These are phyloP conservation scores for Cygnus buccinator DNA, from an alignment of 2,113 vertebrate genomes.

Conservation along the genomic window DNA sequence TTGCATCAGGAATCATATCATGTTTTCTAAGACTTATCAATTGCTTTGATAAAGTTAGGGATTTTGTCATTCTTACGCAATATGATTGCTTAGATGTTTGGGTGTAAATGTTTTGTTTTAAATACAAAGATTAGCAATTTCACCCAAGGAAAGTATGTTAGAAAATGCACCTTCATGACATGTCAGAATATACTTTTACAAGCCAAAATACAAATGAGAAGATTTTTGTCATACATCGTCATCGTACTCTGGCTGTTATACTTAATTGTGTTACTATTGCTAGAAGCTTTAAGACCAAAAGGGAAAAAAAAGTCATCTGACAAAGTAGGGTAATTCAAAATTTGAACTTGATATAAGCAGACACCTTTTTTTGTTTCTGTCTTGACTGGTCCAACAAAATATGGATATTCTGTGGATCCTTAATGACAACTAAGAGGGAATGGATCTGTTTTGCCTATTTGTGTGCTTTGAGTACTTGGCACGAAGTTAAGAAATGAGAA, in stretches of 20 bases:
- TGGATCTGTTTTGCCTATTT: constrained; percentile 42
- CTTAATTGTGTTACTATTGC: not conserved
- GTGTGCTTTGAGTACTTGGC: constrained; percentile 18
- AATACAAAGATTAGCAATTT: constrained; percentile 41
- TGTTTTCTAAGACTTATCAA: constrained; percentile 74
- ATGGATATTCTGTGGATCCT: not conserved
- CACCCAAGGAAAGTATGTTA: constrained; percentile 11
- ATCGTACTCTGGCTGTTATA: not conserved
- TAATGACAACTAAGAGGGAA: not conserved
- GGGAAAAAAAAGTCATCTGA: not conserved
- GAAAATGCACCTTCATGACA: constrained; percentile 30
- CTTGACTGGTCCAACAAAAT: constrained; percentile 34
- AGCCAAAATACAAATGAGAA: constrained; percentile 16
- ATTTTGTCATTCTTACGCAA: constrained; percentile 55
- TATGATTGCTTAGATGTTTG: constrained; percentile 54
- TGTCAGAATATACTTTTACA: constrained; percentile 10
- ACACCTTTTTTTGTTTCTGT: constrained; percentile 39
- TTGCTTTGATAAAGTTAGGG: constrained; percentile 75
- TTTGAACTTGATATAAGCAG: constrained; percentile 30
- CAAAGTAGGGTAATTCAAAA: not conserved
- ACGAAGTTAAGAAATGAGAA: constrained; percentile 7
- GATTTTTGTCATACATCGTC: constrained; percentile 10
- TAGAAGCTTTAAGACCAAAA: constrained; percentile 14
- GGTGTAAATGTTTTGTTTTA: constrained; percentile 53
- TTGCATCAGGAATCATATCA: constrained; percentile 74